Percentiles rank a stretch among this genome's conserved stretches.
These are phyloP conservation scores for Achatina immaculata DNA, from an alignment of 1,140 invertebrate species.

Conservation along the genomic window DNA sequence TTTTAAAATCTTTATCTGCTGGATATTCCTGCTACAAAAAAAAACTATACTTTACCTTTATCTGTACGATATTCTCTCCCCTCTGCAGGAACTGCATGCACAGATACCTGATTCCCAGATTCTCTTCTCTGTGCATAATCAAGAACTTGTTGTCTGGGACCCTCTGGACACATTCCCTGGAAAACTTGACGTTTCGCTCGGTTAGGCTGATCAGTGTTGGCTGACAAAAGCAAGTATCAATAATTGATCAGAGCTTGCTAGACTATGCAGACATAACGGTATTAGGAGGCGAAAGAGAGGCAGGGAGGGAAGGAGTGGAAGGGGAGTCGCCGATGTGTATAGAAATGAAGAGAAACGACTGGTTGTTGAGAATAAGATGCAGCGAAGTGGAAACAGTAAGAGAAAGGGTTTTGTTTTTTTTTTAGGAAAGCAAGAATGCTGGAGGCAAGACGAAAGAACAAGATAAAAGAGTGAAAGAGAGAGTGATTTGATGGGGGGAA, in stretches of 20 bases:
- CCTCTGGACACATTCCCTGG: neutral
- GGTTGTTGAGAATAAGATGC: neutral
- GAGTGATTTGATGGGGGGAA: too few species aligned
- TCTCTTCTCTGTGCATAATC: neutral
- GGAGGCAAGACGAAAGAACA: neutral
- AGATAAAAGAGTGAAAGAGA: neutral
- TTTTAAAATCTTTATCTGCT: too few species aligned
- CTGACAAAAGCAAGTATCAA: neutral
- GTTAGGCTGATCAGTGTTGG: neutral
- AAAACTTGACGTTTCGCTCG: neutral
- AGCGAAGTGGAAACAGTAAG: neutral
- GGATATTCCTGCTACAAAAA: too few species aligned
- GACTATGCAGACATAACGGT: neutral
- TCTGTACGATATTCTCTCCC: slow-evolving; percentile 10
- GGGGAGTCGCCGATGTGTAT: neutral
- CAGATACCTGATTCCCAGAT: slow-evolving; percentile 1
- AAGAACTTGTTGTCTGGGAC: neutral
- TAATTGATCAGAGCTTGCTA: neutral
- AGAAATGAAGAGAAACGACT: neutral
- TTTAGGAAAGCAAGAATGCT: neutral
- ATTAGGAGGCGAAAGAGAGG: neutral
- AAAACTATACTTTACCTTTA: too few species aligned
- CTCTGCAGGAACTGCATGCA: slow-evolving; percentile 25
- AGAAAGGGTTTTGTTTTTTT: neutral
- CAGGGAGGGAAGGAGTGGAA: neutral